phyloP scores from a whole-genome alignment of 2,888 invertebrate genomes.

The Noctua janthina region DNA sequence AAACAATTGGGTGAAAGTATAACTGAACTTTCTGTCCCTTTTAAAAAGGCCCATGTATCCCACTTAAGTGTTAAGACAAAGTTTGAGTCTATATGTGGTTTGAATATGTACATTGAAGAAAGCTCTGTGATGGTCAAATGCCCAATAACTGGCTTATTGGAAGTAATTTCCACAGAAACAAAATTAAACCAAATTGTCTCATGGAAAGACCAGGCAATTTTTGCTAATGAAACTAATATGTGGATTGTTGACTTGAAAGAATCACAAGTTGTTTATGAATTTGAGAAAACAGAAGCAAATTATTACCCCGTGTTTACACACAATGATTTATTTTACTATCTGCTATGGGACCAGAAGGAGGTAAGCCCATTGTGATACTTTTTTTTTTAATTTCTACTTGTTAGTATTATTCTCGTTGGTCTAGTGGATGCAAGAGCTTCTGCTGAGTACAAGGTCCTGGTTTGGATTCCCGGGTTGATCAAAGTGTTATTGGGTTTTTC shows the following conservation, averaged over 20 bases:
- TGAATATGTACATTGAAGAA: constrained; percentile 71
- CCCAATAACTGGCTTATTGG: constrained; percentile 77
- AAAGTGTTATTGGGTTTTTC: not conserved
- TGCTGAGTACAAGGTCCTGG: too few relatives aligned
- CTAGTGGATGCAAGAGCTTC: not conserved
- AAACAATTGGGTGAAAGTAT: constrained; percentile 69
- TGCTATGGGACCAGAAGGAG: constrained; percentile 76
- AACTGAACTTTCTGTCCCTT: constrained; percentile 68
- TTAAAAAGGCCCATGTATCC: constrained; percentile 70
- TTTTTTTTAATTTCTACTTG: not conserved
- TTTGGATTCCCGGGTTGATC: not conserved
- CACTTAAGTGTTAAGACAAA: constrained; percentile 48
- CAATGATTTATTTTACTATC: constrained; percentile 80
- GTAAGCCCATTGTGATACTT: constrained; percentile 69
- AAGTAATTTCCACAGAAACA: constrained; percentile 67
- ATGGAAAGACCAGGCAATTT: constrained; percentile 78
- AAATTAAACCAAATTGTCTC: constrained; percentile 70
- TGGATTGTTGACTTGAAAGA: constrained; percentile 78
- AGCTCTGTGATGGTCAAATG: constrained; percentile 75
- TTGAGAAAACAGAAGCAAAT: constrained; percentile 71
- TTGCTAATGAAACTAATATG: constrained; percentile 77
- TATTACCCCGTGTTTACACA: constrained; percentile 77
- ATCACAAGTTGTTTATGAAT: constrained; percentile 74
- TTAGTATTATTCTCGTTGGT: not conserved
- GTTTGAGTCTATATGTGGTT: constrained; percentile 68